A percentile compares a stretch with the other conserved stretches of the same genome.
Evolutionary conservation across 2,113 vertebrate species (phyloP).

Genomic region (Promerops cafer): DNA sequence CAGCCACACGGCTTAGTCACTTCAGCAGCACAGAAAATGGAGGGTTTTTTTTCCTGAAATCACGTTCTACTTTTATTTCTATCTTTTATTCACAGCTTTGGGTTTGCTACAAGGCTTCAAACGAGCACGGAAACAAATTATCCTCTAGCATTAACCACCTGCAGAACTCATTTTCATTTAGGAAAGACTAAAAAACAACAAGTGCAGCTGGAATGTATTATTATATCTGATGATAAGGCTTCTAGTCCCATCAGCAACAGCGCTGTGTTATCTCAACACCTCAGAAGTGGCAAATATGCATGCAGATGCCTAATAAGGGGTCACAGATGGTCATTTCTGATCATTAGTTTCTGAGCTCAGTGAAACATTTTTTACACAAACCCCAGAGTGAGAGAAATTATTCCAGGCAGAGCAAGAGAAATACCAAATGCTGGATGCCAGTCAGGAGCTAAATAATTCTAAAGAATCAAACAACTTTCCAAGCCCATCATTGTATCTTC

Average conservation of each 20-base stretch:
- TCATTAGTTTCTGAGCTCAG: neutral
- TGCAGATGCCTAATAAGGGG: neutral
- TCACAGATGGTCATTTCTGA: conserved; percentile 26
- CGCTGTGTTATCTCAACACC: neutral
- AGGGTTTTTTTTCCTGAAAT: neutral
- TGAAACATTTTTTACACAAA: neutral
- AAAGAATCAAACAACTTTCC: neutral
- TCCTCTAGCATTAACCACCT: conserved; percentile 10
- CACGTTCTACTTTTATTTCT: conserved; percentile 21
- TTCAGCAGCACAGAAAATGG: conserved; percentile 7
- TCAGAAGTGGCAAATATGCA: neutral
- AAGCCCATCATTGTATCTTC: neutral
- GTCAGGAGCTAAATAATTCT: neutral
- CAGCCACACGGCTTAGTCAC: neutral
- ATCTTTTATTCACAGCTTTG: conserved; percentile 1
- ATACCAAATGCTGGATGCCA: neutral
- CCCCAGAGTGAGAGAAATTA: neutral
- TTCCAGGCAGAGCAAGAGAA: neutral
- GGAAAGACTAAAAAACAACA: conserved; percentile 8
- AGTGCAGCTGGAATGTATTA: conserved; percentile 7
- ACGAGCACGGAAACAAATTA: conserved; percentile 19
- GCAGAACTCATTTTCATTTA: conserved; percentile 37
- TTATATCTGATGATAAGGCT: neutral
- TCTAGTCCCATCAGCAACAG: neutral
- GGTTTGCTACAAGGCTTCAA: conserved; percentile 10